These are phyloP conservation scores for Ormyrus nitidulus DNA, from an alignment of 2,888 invertebrate genomes.

Conservation along the genomic window DNA sequence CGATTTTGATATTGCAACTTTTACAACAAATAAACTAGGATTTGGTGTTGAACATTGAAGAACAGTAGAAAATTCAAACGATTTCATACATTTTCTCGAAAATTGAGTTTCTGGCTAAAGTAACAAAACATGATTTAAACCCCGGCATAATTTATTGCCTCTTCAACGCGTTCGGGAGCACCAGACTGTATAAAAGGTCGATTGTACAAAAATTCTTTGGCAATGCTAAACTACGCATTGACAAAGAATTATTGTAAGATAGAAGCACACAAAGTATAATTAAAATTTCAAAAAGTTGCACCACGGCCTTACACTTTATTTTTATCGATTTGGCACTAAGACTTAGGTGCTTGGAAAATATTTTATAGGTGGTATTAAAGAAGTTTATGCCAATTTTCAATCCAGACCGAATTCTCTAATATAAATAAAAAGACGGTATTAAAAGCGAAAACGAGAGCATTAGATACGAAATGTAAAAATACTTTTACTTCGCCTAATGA, in stretches of 20 bases:
- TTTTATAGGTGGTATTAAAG: conserved; percentile 26
- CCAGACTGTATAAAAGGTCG: too few relatives aligned
- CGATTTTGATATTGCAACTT: too few relatives aligned
- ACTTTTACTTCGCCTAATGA: background rate
- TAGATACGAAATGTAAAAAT: background rate
- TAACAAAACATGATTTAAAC: background rate
- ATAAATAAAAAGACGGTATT: conserved; percentile 8
- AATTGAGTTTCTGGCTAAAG: background rate
- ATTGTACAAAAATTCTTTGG: too few relatives aligned
- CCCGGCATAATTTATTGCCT: background rate
- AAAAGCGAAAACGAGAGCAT: conserved; percentile 14
- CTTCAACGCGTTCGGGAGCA: background rate
- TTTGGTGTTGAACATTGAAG: too few relatives aligned
- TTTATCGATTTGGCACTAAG: conserved; percentile 49
- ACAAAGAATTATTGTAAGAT: too few relatives aligned
- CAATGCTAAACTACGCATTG: too few relatives aligned
- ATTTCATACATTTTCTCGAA: background rate
- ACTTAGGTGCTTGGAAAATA: conserved; percentile 41
- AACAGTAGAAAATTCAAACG: too few relatives aligned
- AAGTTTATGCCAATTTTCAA: conserved; percentile 34
- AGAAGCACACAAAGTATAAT: background rate
- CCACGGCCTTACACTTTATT: conserved; percentile 4
- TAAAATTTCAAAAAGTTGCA: conserved; percentile 30
- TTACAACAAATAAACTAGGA: too few relatives aligned
- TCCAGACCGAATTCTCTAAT: conserved; percentile 6